Evolutionary conservation across 2,797 vertebrate genomes (phyloP).

Genomic region (Euphonia xanthogaster): DNA sequence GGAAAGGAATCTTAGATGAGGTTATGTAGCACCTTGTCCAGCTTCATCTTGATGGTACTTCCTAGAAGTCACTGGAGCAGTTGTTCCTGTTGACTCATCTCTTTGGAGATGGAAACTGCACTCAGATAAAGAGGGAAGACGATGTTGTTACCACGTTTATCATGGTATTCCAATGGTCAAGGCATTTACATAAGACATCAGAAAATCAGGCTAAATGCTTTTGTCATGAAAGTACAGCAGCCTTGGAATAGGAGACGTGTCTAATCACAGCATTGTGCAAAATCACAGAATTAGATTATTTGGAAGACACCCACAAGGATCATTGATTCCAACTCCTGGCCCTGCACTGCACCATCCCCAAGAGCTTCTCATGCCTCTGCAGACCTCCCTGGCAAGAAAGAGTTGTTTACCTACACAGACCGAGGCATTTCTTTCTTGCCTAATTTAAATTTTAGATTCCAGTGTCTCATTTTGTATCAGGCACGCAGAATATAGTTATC

Average conservation of each 20-base stretch:
- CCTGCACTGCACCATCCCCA: not conserved
- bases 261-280: not conserved
- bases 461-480: not conserved
- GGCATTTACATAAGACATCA: not conserved
- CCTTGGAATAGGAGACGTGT: not conserved
- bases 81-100: not conserved
- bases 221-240: not conserved
- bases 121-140: not conserved
- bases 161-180: not conserved
- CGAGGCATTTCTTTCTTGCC: not conserved
- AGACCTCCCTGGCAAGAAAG: not conserved
- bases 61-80: not conserved
- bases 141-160: not conserved
- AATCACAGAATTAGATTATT: not conserved
- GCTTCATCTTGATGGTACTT: not conserved
- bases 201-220: not conserved
- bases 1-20: not conserved
- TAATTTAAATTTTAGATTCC: not conserved
- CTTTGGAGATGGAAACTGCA: not conserved
- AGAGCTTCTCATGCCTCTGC: not conserved
- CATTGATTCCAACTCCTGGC: not conserved
- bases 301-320: not conserved
- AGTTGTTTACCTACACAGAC: accelerated
- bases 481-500: not conserved
- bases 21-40: not conserved